Percentiles rank a stretch among this genome's conserved stretches.
phyloP scores from a whole-genome alignment of 2,888 invertebrate genomes.

The Cataglyphis altisquamis region DNA sequence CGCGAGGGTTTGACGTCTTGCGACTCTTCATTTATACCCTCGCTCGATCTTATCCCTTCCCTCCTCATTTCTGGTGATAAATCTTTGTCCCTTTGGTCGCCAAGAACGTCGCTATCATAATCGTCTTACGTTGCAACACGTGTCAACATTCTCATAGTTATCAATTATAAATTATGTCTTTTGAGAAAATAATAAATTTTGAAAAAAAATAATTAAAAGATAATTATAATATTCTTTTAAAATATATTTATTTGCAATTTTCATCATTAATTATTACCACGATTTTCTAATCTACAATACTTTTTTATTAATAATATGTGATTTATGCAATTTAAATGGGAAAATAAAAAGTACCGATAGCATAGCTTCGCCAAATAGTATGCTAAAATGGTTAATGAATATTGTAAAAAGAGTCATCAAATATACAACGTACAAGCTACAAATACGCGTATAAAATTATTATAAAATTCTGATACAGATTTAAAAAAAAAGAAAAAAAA shows the following conservation, averaged over 20 bases:
- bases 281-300: not conserved
- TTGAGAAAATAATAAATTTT: not conserved
- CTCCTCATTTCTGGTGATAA: conserved; percentile 51
- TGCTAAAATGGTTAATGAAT: conserved; percentile 14
- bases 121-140: not conserved
- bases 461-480: conserved; percentile 44
- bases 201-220: not conserved
- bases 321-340: not conserved
- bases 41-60: conserved; percentile 28
- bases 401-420: conserved; percentile 15
- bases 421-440: not conserved
- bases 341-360: not conserved
- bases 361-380: not conserved
- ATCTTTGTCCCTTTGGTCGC: conserved; percentile 36
- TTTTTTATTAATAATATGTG: not conserved
- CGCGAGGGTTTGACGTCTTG: conserved; percentile 48
- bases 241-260: not conserved
- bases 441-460: conserved; percentile 54
- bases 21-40: conserved; percentile 52
- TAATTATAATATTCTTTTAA: not conserved
- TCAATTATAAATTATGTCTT: conserved; percentile 28
- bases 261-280: not conserved
- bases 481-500: conserved; percentile 58
- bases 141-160: conserved; percentile 25
- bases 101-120: conserved; percentile 5